phyloP scores from a whole-genome alignment of 2,797 vertebrate species.

The Cyclopterus lumpus region DNA sequence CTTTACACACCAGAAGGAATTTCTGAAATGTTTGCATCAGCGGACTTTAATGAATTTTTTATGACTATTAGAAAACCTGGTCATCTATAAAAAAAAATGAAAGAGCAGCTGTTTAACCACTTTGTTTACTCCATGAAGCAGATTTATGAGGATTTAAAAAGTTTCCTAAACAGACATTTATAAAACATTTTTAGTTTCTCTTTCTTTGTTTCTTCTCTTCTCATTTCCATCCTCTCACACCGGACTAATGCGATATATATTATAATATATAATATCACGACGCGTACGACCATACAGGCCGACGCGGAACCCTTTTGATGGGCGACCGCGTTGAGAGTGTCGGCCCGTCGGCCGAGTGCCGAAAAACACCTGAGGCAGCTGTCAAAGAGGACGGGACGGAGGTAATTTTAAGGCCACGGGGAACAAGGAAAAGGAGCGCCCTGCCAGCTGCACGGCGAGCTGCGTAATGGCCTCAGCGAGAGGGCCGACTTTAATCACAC shows the following conservation, averaged over 20 bases:
- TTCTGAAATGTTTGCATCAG: slow-evolving; percentile 60
- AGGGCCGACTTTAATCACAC: slow-evolving; percentile 61
- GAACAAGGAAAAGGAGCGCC: slow-evolving; percentile 43
- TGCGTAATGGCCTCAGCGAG: slow-evolving; percentile 35
- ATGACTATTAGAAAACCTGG: slow-evolving; percentile 37
- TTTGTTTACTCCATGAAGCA: slow-evolving; percentile 6
- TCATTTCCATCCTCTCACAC: slow-evolving; percentile 34
- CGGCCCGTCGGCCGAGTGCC: slow-evolving; percentile 29
- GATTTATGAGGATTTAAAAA: slow-evolving; percentile 11
- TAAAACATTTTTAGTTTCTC: not conserved
- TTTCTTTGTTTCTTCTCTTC: slow-evolving; percentile 3
- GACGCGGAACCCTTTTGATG: slow-evolving; percentile 46
- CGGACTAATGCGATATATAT: slow-evolving; percentile 48
- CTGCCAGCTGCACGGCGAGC: slow-evolving; percentile 49
- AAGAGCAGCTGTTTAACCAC: slow-evolving; percentile 37
- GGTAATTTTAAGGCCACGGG: slow-evolving; percentile 44
- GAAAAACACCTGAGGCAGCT: slow-evolving; percentile 50
- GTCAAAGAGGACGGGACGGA: slow-evolving; percentile 48
- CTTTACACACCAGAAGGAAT: slow-evolving; percentile 19
- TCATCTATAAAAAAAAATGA: slow-evolving; percentile 33
- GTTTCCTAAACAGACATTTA: not conserved
- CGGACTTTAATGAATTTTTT: slow-evolving; percentile 65
- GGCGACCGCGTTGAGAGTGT: slow-evolving; percentile 44
- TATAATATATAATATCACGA: slow-evolving; percentile 45
- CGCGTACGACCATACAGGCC: slow-evolving; percentile 44